These are phyloP conservation scores for Asbolus verrucosus DNA, from an alignment of 1,140 invertebrate species.

Conservation along the genomic window DNA sequence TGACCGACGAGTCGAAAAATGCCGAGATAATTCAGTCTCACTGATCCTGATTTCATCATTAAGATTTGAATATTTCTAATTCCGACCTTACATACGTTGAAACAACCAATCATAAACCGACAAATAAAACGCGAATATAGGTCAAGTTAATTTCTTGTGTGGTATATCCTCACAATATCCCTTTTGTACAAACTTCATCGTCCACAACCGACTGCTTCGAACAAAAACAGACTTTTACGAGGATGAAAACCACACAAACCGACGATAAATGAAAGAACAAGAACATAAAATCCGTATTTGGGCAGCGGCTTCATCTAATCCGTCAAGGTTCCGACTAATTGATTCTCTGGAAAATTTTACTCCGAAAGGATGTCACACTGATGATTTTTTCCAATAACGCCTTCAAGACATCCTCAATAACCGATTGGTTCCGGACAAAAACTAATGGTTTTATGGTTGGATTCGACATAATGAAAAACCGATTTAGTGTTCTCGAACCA, in stretches of 20 bases:
- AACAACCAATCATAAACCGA: not conserved
- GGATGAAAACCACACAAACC: not conserved
- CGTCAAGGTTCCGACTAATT: not conserved
- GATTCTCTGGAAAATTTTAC: not conserved
- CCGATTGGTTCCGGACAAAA: no score
- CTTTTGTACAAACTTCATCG: conserved; percentile 20
- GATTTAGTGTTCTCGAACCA: not conserved
- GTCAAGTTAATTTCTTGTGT: conserved; percentile 38
- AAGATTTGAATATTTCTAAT: no score
- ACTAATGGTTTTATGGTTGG: no score
- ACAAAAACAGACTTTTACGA: not conserved
- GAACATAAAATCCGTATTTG: not conserved
- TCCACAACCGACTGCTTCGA: conserved; percentile 10
- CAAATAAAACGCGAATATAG: conserved; percentile 35
- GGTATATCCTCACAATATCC: conserved; percentile 14
- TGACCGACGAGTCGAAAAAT: no score
- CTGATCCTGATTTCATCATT: no score
- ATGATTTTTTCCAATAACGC: no score
- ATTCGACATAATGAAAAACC: no score
- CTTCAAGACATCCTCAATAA: no score
- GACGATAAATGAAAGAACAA: conserved; percentile 4
- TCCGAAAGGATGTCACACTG: not conserved
- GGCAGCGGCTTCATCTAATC: not conserved
- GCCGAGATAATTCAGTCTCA: no score
- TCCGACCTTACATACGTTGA: not conserved